phyloP scores from a whole-genome alignment of 2,113 vertebrate genomes.

The Cottus gobio region DNA sequence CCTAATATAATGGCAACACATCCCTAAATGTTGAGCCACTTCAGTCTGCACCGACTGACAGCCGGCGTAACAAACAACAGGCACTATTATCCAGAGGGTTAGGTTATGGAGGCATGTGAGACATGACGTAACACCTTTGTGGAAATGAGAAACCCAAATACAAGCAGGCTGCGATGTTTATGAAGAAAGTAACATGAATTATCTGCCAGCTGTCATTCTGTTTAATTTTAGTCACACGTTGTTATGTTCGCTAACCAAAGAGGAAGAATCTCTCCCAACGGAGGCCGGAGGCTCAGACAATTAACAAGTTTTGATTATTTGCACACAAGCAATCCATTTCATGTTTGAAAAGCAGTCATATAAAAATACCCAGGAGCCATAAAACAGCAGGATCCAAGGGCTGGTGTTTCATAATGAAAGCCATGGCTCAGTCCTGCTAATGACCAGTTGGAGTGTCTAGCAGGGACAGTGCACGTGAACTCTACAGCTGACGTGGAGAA shows the following conservation, averaged over 20 bases:
- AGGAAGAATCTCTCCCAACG: conserved; percentile 43
- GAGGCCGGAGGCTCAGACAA: conserved; percentile 62
- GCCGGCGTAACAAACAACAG: neutral
- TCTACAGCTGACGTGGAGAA: conserved; percentile 35
- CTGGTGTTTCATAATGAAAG: conserved; percentile 80
- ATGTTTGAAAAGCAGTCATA: conserved; percentile 81
- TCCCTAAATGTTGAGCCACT: neutral
- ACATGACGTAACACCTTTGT: conserved; percentile 7
- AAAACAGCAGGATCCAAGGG: conserved; percentile 80
- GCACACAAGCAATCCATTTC: conserved; percentile 76
- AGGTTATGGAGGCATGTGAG: neutral
- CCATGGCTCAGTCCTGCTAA: conserved; percentile 78
- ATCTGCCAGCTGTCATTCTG: conserved; percentile 36
- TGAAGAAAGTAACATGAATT: conserved; percentile 30
- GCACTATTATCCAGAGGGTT: neutral
- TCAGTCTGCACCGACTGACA: neutral
- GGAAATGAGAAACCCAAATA: conserved; percentile 14
- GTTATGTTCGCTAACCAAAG: conserved; percentile 49
- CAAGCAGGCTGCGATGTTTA: conserved; percentile 31
- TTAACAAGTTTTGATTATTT: conserved; percentile 79
- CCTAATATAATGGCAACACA: neutral
- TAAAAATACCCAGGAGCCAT: conserved; percentile 79
- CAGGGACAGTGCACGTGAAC: conserved; percentile 52
- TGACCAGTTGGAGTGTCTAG: conserved; percentile 71
- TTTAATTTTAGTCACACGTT: conserved; percentile 40